Base-by-base conservation (phyloP, 2,113 vertebrate species). In the Tetrao urogallus region DNA sequence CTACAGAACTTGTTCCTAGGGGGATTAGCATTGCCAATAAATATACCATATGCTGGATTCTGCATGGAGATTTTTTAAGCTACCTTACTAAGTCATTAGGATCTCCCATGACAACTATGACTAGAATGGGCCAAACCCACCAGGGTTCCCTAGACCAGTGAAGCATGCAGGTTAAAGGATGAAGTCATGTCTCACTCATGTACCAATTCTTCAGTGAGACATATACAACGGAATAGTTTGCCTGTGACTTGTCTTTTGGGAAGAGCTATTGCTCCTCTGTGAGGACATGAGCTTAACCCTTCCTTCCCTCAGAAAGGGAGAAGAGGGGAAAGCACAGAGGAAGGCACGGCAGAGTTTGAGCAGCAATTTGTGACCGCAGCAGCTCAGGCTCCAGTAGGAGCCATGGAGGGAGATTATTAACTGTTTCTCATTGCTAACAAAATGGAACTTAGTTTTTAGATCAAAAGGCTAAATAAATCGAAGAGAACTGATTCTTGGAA, bases 151-250 rank as follows among this genome's bases (percentile, higher is more conserved):
- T 82, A 95, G 91, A 89, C 78, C 89, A 90, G 82, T 70, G 90
- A 95, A 94, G 71, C 90, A 84, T 65, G 72, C 27, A 71, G 73
- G 78, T 93, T 96, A 96, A 95, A 93, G 86, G 81, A 93, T 97
- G 96, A 97, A 95, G 94, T 97, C 95, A 97, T 97, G 95, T 97
- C 91, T 97, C 94, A 92, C 74, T 95, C 34, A 13, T 79, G 87
- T 88, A 92, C 83, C 85, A 95, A 71, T 84, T 93, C 85, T 94
- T 97, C 91, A 93, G 83, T 80, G 90, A 95, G 89, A 93, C 45
- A 0, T 88, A 75, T 94, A 92, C 94, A 90, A 92, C 93, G 94
- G 94, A 95, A 94, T 93, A 95, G 60, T 90, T 96, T 88, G 64
- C 88, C 95, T 91, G 87, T 95, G 92, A 92, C 90, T 93, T 92